Evolutionary conservation across 2,797 vertebrate species (phyloP).

Genomic region (Prunella strophiata): DNA sequence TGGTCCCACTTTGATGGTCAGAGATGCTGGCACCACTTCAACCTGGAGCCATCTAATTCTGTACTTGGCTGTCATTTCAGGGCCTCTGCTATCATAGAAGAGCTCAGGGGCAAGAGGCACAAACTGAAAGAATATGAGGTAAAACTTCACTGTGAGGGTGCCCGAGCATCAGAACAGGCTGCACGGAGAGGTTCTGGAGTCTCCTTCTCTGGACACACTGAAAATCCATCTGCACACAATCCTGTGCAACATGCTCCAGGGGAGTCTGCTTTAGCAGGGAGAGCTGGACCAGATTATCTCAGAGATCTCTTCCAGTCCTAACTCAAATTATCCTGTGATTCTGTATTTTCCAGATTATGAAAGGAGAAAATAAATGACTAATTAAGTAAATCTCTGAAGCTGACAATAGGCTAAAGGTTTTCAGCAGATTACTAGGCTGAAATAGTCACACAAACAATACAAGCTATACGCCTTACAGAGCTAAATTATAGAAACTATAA

Average conservation of each 20-base stretch:
- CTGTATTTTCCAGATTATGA: neutral
- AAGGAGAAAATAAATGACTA: neutral
- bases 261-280: neutral
- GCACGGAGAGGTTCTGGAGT: neutral
- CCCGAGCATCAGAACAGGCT: fast-evolving
- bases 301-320: neutral
- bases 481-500: neutral
- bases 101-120: neutral
- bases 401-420: neutral
- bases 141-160: neutral
- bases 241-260: neutral
- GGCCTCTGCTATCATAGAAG: neutral
- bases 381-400: neutral
- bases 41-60: neutral
- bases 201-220: neutral
- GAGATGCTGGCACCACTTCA: neutral
- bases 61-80: neutral
- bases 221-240: neutral
- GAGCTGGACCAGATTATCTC: neutral
- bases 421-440: neutral
- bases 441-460: neutral
- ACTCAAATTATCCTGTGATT: neutral
- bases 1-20: neutral
- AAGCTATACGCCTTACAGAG: neutral
- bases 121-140: neutral